Evolutionary conservation across 2,113 vertebrate genomes (phyloP), one percentile per base, ranked within the genome.

Genomic region (Morone saxatilis): DNA sequence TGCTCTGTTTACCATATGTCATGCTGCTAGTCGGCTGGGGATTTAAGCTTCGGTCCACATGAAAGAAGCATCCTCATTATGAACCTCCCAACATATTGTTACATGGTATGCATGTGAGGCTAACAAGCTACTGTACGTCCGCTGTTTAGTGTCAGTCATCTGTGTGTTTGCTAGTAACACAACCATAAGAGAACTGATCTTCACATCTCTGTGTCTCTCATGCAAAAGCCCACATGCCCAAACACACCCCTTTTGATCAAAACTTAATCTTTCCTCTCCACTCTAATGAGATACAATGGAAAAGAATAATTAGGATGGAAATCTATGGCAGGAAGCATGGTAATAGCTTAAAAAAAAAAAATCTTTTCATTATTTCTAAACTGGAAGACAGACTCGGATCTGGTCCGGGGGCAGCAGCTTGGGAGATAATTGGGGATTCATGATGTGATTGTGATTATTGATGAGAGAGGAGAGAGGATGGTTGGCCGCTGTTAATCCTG

Each of bases 351-450:
- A 38, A 48, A 19, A 67, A 81, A 68, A 80, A 61, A 82, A 66
- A 22, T 66, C 31, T 79, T 75, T 63, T 85, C 63, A 82, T 86
- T 78, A 82, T 86, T 84, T 73, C 4, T 3, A 81, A 86, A 61
- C 65, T 22, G 61, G 20, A 9, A 83, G 79, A 76, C 71, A 17
- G 72, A 68, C 60, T 81, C 1, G 0, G 63, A 86, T 80, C 54
- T 45, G 0, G 60, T 80, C 76, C 5, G 2, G 8, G 81, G 85
- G 83, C 48, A 71, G 78, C 86, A 71, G 86, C 80, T 90, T 50
- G 83, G 74, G 77, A 87, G 86, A 81, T 94, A 92, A 94, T 87
- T 91, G 90, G 76, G 65, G 85, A 91, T 87, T 92, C 83, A 86
- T 77, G 81, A 83, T 50, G 53, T 77, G 74, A 88, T 73, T 80